Conservation (phyloP, 2,888 invertebrate genomes). For the Chymomyza fuscimana region DNA sequence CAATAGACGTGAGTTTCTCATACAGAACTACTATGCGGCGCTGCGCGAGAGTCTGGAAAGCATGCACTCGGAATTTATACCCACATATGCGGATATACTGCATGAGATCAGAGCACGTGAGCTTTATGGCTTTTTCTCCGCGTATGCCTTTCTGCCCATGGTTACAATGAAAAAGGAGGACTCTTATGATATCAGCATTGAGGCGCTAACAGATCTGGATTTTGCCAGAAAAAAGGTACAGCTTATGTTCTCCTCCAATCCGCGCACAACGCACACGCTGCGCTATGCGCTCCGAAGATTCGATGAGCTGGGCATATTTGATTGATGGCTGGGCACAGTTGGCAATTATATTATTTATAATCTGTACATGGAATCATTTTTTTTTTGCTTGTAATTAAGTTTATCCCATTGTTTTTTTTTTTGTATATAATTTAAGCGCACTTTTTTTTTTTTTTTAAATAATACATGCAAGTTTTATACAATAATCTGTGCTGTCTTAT, state of each 20-base stretch:
- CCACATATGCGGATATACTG: conserved; percentile 69
- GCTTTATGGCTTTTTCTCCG: conserved; percentile 77
- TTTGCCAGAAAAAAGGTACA: conserved; percentile 76
- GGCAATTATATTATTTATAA: not conserved
- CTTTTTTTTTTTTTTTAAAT: conserved; percentile 6
- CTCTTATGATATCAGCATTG: conserved; percentile 76
- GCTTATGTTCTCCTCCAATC: conserved; percentile 77
- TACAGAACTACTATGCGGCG: conserved; percentile 73
- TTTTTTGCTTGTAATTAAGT: not conserved
- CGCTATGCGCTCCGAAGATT: conserved; percentile 74
- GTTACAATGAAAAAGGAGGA: conserved; percentile 78
- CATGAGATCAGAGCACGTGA: conserved; percentile 71
- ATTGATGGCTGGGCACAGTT: conserved; percentile 46
- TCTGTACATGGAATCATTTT: not conserved
- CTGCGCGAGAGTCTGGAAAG: conserved; percentile 64
- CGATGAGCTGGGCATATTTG: conserved; percentile 76
- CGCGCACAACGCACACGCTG: conserved; percentile 74
- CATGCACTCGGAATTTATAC: conserved; percentile 67
- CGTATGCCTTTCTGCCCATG: conserved; percentile 78
- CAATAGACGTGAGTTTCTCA: conserved; percentile 70
- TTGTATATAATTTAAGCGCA: not conserved
- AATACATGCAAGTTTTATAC: not conserved
- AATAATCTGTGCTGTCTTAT: not conserved
- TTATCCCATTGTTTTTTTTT: not conserved
- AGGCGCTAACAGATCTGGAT: conserved; percentile 72